Conservation (phyloP, 2,113 vertebrate species). For the Marmota flaviventris region DNA sequence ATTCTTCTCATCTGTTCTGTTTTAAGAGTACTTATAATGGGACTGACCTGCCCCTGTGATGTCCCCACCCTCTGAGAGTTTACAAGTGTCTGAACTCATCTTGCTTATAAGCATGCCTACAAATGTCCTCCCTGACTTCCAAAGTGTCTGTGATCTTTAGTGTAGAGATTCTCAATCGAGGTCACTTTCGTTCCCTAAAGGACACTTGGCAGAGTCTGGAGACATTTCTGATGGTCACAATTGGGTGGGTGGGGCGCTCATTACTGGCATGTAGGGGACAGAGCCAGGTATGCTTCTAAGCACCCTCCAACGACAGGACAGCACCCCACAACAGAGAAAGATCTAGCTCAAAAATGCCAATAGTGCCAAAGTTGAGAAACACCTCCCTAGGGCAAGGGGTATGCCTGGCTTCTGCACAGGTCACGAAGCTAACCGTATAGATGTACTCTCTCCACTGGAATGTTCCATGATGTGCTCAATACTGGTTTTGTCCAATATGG, state of each 20-base stretch:
- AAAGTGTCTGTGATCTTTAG: background rate
- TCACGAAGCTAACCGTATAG: background rate
- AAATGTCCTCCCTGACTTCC: background rate
- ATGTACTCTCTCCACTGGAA: background rate
- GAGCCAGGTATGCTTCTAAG: background rate
- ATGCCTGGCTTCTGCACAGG: background rate
- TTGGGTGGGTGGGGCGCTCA: rapidly evolving
- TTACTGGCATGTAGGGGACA: background rate
- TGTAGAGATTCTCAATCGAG: background rate
- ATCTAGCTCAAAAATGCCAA: background rate
- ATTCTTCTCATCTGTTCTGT: conserved; percentile 55
- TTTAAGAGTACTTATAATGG: background rate
- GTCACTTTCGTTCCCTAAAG: background rate
- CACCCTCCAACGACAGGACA: background rate
- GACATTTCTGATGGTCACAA: background rate
- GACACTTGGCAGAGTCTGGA: background rate
- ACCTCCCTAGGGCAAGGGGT: background rate
- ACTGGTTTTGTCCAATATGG: background rate
- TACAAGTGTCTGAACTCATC: background rate
- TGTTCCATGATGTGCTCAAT: background rate
- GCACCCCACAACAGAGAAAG: background rate
- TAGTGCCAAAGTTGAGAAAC: background rate
- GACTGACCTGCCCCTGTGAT: background rate
- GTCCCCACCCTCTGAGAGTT: background rate
- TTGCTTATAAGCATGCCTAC: background rate